Evolutionary conservation across 2,113 vertebrate species (phyloP), one percentile per base, ranked within the genome.

Genomic region (Vimba vimba): DNA sequence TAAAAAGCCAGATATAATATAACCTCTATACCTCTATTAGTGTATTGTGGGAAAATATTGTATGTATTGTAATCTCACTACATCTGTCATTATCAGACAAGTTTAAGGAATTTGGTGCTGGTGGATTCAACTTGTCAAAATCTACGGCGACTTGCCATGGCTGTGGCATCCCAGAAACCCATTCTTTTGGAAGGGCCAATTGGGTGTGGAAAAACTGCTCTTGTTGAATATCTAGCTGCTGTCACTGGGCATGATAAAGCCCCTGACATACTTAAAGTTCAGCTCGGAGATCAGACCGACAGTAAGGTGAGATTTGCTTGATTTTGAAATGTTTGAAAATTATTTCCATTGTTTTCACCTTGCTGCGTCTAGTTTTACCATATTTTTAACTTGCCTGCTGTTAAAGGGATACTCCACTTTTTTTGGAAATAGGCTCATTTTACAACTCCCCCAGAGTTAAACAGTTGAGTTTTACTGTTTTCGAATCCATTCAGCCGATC

Each of bases 201-300:
- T 68, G 98, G 98, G 83, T 97, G 97, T 85, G 97, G 98, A 68
- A 99, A 99, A 95, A 99, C 97, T 0, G 95, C 96, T 52, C 91
- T 99, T 84, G 94, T 99, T 10, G 97, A 99, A 83, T 93, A 96
- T 85, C 93, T 99, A 93, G 97, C 97, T 23, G 90, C 94, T 21
- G 79, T 96, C 79, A 99, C 97, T 0, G 97, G 97, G 88, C 97
- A 98, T 87, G 89, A 76, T 3, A 97, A 96, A 84, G 91, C 96
- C 1, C 94, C 97, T 83, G 94, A 96, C 47, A 95, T 99, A 88
- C 94, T 99, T 17, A 99, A 99, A 93, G 96, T 99, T 77, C 98
- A 99, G 45, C 97, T 99, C 52, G 98, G 98, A 47, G 98, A 99
- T 94, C 98, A 99, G 85, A 99, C 97, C 1, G 98, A 99, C 89